Base-by-base conservation (phyloP, 2,797 vertebrate species). In the Carcharodon carcharias region DNA sequence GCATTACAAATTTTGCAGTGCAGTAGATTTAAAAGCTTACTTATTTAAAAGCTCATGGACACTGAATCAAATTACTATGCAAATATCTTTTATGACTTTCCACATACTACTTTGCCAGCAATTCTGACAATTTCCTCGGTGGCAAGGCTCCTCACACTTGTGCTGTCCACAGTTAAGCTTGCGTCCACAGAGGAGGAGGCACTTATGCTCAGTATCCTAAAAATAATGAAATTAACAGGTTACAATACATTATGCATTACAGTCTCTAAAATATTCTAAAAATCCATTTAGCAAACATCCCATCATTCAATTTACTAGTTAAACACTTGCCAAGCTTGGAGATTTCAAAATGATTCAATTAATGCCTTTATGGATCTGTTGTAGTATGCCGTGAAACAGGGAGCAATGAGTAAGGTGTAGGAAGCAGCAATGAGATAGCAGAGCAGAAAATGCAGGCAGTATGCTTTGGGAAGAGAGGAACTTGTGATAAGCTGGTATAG, bases 41-140 rank as follows among this genome's bases (percentile, higher is more conserved):
- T 67, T n/a, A 94, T 40, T 16, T 67, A 95, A 21, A 1, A 95
- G 4, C 21, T 45, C 67, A 65, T 12, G n/a, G n/a, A 67, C 23
- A 73, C 28, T 26, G 73, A 95, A 31, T 21, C 63, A 93, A 45
- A 63, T 31, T 73, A 77, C 2, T 21, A 56, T 54, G 7, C 67
- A 95, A 73, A 26, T 8, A 77, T 21, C 6, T 71, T 18, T 56
- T 73, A 54, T 58, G 23, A 45, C 26, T 56, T 35, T 7, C 63
- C 26, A 98, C 99, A 98, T 97, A 99, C 99, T 99, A 96, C 99
- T 98, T 97, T 99, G 99, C 99, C 99, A 99, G 97, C 99, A 99
- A 2, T 98, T 98, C 96, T 99, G 99, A 97, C 99, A 99, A 97
- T 98, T 99, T 96, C 99, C 99, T 96, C 99, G 98, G 97, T 99